Conservation (phyloP, 2,113 vertebrate species). For the Gopherus evgoodei region DNA sequence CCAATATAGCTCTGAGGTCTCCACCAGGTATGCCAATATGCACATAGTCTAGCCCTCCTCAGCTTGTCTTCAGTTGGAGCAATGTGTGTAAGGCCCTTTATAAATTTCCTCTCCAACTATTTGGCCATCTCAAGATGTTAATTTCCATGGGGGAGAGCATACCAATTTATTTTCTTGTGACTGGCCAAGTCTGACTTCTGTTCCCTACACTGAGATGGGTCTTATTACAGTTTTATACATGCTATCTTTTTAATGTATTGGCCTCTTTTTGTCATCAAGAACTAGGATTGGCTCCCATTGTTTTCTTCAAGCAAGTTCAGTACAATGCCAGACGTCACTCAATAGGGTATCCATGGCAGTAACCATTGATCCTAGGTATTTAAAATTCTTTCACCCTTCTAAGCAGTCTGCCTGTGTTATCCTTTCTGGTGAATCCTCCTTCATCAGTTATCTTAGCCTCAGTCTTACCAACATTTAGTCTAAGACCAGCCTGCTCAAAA, state of each 20-base stretch:
- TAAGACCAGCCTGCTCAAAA: no score
- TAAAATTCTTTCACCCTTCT: no score
- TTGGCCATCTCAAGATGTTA: background rate
- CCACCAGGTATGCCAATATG: background rate
- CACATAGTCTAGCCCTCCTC: background rate
- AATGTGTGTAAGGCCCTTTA: background rate
- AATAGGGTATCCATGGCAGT: no score
- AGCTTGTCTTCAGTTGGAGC: background rate
- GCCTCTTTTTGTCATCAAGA: background rate
- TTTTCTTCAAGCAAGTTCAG: no score
- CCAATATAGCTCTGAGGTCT: background rate
- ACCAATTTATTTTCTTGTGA: background rate
- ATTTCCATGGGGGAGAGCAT: background rate
- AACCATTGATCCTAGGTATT: no score
- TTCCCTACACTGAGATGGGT: background rate
- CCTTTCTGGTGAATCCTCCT: no score
- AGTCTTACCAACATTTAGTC: no score
- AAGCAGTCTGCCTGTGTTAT: no score
- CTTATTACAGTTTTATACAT: background rate
- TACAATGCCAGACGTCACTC: no score
- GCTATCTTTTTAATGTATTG: background rate
- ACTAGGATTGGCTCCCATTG: background rate
- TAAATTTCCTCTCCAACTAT: background rate
- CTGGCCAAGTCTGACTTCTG: background rate
- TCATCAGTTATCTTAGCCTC: no score